A percentile compares a stretch with the other conserved stretches of the same genome.
Conservation (phyloP, 2,888 invertebrate genomes). For the Mythimna albipuncta region DNA sequence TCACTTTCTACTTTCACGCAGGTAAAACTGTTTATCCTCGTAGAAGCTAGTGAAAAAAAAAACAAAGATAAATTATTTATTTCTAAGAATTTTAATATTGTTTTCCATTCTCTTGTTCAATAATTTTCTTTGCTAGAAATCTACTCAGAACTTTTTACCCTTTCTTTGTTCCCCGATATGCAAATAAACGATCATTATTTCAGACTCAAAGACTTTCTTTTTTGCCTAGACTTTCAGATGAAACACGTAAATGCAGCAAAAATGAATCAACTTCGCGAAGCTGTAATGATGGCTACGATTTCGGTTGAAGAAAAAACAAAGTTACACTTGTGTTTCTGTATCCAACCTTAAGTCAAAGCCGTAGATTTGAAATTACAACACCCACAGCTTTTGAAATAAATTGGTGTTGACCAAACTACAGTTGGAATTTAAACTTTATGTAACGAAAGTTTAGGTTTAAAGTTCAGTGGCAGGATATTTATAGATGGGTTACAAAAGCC, state of each 20-base stretch:
- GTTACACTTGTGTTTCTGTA: neutral
- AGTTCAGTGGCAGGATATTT: slow-evolving; percentile 13
- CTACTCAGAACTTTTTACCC: neutral
- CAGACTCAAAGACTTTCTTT: slow-evolving; percentile 24
- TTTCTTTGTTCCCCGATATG: neutral
- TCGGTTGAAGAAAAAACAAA: slow-evolving; percentile 35
- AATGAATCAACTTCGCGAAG: slow-evolving; percentile 65
- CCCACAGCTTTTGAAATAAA: slow-evolving; percentile 5
- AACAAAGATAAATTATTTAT: neutral
- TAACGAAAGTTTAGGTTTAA: neutral
- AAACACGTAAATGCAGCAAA: slow-evolving; percentile 52
- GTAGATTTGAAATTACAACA: slow-evolving; percentile 34
- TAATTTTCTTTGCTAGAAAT: slow-evolving; percentile 2
- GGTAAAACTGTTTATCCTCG: no score
- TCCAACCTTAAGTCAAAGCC: neutral
- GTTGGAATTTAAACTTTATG: slow-evolving; percentile 44
- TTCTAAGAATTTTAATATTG: neutral
- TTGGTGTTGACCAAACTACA: slow-evolving; percentile 7
- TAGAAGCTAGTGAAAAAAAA: neutral
- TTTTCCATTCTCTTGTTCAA: neutral
- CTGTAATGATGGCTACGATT: slow-evolving; percentile 68
- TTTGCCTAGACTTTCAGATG: slow-evolving; percentile 34
- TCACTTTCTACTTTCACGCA: no score
- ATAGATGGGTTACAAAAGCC: slow-evolving; percentile 44
- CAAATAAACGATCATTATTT: slow-evolving; percentile 49